Evolutionary conservation across 2,797 vertebrate species (phyloP).

Genomic region (Hippocampus kuda): DNA sequence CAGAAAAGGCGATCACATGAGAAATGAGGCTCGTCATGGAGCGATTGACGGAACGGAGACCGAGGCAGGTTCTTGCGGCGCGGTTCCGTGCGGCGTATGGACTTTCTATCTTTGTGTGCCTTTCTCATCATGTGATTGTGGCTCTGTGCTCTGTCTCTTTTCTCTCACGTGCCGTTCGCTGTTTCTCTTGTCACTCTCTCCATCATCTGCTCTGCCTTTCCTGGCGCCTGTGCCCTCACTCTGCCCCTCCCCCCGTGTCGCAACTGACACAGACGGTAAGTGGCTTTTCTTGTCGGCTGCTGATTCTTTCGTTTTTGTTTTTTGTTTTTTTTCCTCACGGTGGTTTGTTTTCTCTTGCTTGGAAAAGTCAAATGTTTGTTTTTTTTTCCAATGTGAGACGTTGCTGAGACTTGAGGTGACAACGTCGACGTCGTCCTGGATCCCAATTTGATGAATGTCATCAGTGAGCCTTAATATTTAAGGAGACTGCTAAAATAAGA

Average conservation of each 20-base stretch:
- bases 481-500: not conserved
- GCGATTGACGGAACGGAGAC: constrained; percentile 8
- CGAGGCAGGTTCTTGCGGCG: constrained; percentile 20
- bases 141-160: constrained; percentile 36
- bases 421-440: too few relatives aligned
- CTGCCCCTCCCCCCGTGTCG: constrained; percentile 50
- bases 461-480: not conserved
- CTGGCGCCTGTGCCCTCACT: constrained; percentile 63
- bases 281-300: constrained; percentile 62
- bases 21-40: not conserved
- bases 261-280: constrained; percentile 71
- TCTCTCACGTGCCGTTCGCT: constrained; percentile 32
- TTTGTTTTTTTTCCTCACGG: constrained; percentile 12
- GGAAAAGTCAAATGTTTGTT: not conserved
- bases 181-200: constrained; percentile 27
- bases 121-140: constrained; percentile 46
- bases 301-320: constrained; percentile 25
- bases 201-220: constrained; percentile 62
- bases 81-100: constrained; percentile 26
- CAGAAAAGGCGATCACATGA: not conserved
- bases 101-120: constrained; percentile 19
- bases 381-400: constrained; percentile 3
- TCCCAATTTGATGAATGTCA: not conserved
- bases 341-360: constrained; percentile 17
- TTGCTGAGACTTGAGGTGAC: constrained; percentile 7